Conservation (phyloP, 1,140 invertebrate species). For the Ceratitis capitata region DNA sequence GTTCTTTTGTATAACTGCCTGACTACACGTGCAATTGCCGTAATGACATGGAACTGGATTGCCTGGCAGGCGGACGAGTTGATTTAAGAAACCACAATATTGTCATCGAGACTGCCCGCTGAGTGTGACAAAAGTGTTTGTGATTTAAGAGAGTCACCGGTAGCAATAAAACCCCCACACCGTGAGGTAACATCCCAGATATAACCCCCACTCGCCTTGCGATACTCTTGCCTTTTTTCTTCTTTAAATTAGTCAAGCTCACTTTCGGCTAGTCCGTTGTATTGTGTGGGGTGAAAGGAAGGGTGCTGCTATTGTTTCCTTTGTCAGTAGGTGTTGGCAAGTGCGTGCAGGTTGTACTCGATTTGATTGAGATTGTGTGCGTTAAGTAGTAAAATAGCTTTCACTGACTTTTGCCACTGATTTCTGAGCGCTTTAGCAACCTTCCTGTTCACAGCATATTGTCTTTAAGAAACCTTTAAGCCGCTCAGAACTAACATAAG, state of each 20-base stretch:
- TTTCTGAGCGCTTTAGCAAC: not conserved
- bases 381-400: not conserved
- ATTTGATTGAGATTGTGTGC: not conserved
- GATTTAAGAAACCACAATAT: slow-evolving; percentile 30
- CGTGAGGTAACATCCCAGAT: too few relatives aligned
- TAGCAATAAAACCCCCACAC: not conserved
- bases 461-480: not conserved
- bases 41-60: not conserved
- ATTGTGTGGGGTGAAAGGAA: not conserved
- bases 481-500: too few relatives aligned
- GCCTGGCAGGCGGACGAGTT: not conserved
- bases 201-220: not conserved
- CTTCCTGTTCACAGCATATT: not conserved
- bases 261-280: not conserved
- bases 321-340: not conserved
- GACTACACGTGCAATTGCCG: slow-evolving; percentile 27
- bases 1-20: slow-evolving; percentile 4
- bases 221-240: not conserved
- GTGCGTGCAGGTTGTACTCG: slow-evolving; percentile 1
- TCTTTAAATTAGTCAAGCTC: slow-evolving; percentile 27
- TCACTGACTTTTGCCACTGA: not conserved
- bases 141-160: not conserved
- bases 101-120: slow-evolving; percentile 1
- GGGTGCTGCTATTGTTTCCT: not conserved
- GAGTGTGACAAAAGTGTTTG: slow-evolving; percentile 23